These are phyloP conservation scores for Ammodramus savannarum DNA, from an alignment of 2,113 vertebrate genomes.

Conservation along the genomic window DNA sequence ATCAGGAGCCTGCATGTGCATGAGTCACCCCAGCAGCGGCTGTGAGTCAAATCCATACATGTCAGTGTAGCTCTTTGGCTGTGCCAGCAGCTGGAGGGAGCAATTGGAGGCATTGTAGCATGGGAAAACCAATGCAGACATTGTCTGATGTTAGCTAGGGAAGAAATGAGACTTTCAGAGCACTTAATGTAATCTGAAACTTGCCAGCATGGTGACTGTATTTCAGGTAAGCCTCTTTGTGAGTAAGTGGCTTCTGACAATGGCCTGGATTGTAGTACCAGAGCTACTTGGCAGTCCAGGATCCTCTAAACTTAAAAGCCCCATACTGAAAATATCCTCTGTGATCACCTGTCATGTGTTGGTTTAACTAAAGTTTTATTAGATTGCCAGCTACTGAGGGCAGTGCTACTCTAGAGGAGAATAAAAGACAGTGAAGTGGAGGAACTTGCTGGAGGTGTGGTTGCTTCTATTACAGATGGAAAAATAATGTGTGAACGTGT, in stretches of 20 bases:
- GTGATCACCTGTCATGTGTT: background rate
- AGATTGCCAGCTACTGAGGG: background rate
- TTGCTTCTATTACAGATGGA: background rate
- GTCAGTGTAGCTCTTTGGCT: background rate
- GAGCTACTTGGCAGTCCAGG: background rate
- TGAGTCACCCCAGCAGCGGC: slow-evolving; percentile 31
- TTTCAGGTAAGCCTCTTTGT: background rate
- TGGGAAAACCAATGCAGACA: background rate
- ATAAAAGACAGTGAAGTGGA: background rate
- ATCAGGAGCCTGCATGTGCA: background rate
- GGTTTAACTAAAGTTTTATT: background rate
- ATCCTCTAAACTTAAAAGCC: background rate
- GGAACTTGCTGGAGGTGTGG: background rate
- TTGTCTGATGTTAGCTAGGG: background rate
- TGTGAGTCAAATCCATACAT: slow-evolving; percentile 8
- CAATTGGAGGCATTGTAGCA: background rate
- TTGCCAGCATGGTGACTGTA: background rate
- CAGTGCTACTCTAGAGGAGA: background rate
- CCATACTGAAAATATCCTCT: background rate
- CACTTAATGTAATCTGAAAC: background rate
- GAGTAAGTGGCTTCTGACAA: background rate
- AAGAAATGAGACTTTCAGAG: background rate
- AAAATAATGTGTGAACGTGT: background rate
- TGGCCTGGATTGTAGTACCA: background rate
- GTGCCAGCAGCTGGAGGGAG: background rate